Base-by-base conservation (phyloP, 2,113 vertebrate species). In the Anthoscopus minutus region DNA sequence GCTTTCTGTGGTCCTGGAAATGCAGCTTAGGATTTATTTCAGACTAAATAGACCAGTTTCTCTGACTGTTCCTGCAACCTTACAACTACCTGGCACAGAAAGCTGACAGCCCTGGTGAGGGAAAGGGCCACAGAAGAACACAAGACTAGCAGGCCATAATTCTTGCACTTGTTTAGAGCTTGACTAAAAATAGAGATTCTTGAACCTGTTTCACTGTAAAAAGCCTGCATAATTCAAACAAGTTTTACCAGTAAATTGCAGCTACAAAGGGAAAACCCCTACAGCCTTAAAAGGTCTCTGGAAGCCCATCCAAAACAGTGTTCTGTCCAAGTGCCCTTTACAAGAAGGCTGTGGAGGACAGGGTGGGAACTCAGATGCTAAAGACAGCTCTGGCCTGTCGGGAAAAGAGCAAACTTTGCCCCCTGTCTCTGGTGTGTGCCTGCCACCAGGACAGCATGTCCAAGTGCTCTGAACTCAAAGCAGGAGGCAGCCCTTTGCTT, bases 141-240 rank as follows among this genome's bases (percentile, higher is more conserved):
- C 5, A 0, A 31, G 64, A 66, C 60, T 60, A 77, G 37, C 65
- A 50, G 45, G 44, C 73, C 11, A 33, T 82, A 94, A 92, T 80
- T 81, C 81, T 77, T 72, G 53, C 16, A 8, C 66, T 92, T 91
- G 87, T 92, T 94, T 94, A 82, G 74, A 91, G 17, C 9, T 35
- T 50, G 66, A 65, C 91, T 93, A 92, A 95, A 95, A 94, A 96
- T 87, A 94, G 91, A 89, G 45, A 30, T 42, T 92, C 91, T 93
- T 87, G 84, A 94, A 72, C 66, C 58, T 27, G 0, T 69, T 85
- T 87, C 70, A 35, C 57, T 5, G 10, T 50, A 47, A 82, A 76
- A 85, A 85, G 84, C 44, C 60, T 79, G 21, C 74, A 82, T 82
- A 92, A 94, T 92, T 95, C 74, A 72, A 58, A 71, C 23, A 47